phyloP scores from a whole-genome alignment of 1,140 invertebrate species.

The Drosophila nannoptera region DNA sequence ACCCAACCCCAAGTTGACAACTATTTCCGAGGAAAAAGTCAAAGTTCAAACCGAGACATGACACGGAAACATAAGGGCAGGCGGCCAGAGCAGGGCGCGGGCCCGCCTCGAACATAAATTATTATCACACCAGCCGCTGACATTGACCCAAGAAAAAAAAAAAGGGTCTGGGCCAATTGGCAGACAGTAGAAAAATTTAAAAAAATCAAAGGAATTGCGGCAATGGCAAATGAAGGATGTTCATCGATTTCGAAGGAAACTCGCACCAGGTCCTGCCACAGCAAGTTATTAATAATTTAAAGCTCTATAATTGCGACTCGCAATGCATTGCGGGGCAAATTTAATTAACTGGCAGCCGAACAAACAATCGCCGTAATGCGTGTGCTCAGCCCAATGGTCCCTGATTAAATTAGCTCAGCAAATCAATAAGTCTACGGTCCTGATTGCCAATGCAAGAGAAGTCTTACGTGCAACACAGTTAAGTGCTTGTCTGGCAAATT shows the following conservation, averaged over 20 bases:
- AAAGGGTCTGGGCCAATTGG: constrained; percentile 13
- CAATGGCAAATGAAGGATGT: constrained; percentile 18
- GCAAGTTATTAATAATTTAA: constrained; percentile 44
- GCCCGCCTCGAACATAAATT: constrained; percentile 30
- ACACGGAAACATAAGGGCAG: constrained; percentile 5
- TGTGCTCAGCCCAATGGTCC: constrained; percentile 11
- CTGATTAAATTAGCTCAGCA: constrained; percentile 52
- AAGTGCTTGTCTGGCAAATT: constrained; percentile 45
- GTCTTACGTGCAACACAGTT: constrained; percentile 33
- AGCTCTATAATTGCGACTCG: constrained; percentile 19
- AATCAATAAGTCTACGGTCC: constrained; percentile 14
- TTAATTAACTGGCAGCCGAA: constrained; percentile 57
- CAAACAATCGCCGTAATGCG: constrained; percentile 24
- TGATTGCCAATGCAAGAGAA: constrained; percentile 43
- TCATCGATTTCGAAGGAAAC: constrained; percentile 18
- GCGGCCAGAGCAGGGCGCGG: not conserved
- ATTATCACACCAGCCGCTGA: constrained; percentile 30
- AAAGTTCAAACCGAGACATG: constrained; percentile 20
- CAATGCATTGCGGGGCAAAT: constrained; percentile 39
- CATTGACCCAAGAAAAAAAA: constrained; percentile 37
- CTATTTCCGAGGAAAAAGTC: constrained; percentile 8
- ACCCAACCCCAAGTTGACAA: not conserved
- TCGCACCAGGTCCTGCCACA: constrained; percentile 18
- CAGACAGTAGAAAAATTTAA: not conserved
- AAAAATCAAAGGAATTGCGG: not conserved